Conservation (phyloP, 2,888 invertebrate genomes). For the Spodoptera picta region DNA sequence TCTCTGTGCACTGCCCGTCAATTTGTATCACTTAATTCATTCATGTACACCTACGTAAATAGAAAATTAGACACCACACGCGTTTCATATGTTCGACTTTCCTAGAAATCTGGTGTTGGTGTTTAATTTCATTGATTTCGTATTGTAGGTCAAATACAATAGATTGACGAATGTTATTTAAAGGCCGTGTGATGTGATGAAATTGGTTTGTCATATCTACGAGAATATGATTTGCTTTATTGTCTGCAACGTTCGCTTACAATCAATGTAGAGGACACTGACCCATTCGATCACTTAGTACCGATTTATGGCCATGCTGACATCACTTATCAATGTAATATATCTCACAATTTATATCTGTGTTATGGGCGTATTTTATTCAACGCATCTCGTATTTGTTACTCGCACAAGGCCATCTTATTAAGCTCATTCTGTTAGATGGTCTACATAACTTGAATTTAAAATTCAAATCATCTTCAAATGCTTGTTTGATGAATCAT, state of each 20-base stretch:
- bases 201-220: constrained; percentile 64
- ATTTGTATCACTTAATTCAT: constrained; percentile 53
- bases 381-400: constrained; percentile 30
- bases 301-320: constrained; percentile 69
- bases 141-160: constrained; percentile 43
- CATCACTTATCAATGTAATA: constrained; percentile 64
- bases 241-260: constrained; percentile 73
- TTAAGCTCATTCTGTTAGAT: constrained; percentile 49
- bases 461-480: constrained; percentile 60
- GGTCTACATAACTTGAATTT: constrained; percentile 54
- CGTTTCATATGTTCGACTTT: constrained; percentile 4
- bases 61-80: constrained; percentile 18
- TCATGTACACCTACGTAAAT: constrained; percentile 31
- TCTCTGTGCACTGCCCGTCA: constrained; percentile 59
- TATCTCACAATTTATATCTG: constrained; percentile 52
- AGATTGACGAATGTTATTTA: constrained; percentile 57
- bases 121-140: constrained; percentile 5
- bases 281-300: constrained; percentile 72
- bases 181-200: constrained; percentile 62
- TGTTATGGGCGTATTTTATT: constrained; percentile 31
- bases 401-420: constrained; percentile 41
- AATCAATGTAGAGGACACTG: constrained; percentile 78
- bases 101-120: constrained; percentile 18
- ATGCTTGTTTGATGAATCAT: constrained; percentile 66
- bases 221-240: constrained; percentile 74